Evolutionary conservation across 1,140 invertebrate species (phyloP), one percentile per base, ranked within the genome.

Genomic region (Druon quercuslanigerum): DNA sequence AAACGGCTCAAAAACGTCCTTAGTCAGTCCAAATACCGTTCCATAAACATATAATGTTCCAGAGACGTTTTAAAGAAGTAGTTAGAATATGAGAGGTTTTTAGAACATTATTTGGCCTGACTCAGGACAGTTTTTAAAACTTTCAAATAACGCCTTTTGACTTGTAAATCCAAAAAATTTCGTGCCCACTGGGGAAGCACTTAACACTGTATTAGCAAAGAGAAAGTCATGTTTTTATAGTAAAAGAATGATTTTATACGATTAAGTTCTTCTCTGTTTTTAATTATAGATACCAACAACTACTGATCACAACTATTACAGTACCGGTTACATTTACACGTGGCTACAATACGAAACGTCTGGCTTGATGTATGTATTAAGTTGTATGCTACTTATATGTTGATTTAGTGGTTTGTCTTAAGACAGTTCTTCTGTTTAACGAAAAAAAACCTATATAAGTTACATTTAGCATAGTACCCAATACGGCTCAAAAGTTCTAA

Each of bases 231-330:
- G 9, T 66, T 14, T n/a, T 16, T 46, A 14, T 40, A 40, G 16
- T n/a, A 40, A 8, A 20, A 46, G n/a, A 33, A 66, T 14, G n/a
- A 40, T 66, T 66, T 66, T 66, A 66, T 46, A 57, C 40, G 3
- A 46, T 14, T 25, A 56, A 17, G 17, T 66, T 33, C 16, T 46
- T 40, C n/a, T 60, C 20, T 60, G 14, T 40, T 66, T 66, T 66
- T 46, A 66, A 66, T 66, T 66, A 40, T 66, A 66, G 60, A 66
- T 66, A 66, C 60, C 60, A 66, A 66, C 60, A 66, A 66, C 60
- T 66, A 66, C 60, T 66, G 60, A 66, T 66, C 60, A 66, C 60
- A 33, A 66, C 60, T 66, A 25, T 66, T 66, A 66, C 60, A 66
- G 60, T 66, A 66, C 60, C 60, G n/a, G 60, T 66, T 66, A 66